A percentile compares a stretch with the other conserved stretches of the same genome.
Conservation (phyloP, 2,113 vertebrate species). For the Paralichthys olivaceus region DNA sequence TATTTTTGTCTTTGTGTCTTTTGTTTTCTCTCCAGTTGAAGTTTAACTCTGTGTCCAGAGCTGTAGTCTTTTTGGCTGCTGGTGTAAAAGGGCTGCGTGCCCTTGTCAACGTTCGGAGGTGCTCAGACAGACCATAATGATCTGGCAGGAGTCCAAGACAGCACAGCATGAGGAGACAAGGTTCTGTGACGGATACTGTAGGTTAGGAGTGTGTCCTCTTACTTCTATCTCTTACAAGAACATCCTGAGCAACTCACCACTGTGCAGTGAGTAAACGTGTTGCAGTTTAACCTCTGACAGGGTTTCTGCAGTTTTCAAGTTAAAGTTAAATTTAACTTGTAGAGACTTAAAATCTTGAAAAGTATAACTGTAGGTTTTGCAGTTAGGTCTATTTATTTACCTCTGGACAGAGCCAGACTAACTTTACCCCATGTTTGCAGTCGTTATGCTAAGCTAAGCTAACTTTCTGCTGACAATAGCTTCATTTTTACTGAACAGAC, state of each 20-base stretch:
- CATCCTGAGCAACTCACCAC: constrained; percentile 1
- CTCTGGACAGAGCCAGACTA: too few relatives aligned
- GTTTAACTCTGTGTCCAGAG: constrained; percentile 1
- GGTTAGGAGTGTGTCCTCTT: constrained; percentile 42
- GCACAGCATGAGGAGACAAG: constrained; percentile 15
- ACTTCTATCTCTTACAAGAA: constrained; percentile 35
- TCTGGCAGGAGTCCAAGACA: constrained; percentile 56
- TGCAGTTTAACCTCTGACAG: not conserved
- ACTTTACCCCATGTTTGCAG: too few relatives aligned
- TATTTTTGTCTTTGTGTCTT: constrained; percentile 9
- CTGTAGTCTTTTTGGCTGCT: constrained; percentile 19
- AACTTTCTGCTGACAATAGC: too few relatives aligned
- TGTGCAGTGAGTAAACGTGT: constrained; percentile 5
- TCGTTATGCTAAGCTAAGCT: too few relatives aligned
- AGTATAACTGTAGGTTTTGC: too few relatives aligned
- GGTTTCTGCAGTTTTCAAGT: too few relatives aligned
- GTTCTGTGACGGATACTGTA: constrained; percentile 35
- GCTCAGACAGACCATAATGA: constrained; percentile 59
- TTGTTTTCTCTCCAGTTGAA: constrained; percentile 18
- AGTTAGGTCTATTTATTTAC: too few relatives aligned
- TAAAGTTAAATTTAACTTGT: too few relatives aligned
- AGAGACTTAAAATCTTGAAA: too few relatives aligned
- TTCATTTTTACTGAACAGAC: too few relatives aligned
- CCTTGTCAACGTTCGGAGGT: constrained; percentile 62
- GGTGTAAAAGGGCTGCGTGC: constrained; percentile 10